phyloP scores from a whole-genome alignment of 2,113 vertebrate genomes.

The Felis chaus region DNA sequence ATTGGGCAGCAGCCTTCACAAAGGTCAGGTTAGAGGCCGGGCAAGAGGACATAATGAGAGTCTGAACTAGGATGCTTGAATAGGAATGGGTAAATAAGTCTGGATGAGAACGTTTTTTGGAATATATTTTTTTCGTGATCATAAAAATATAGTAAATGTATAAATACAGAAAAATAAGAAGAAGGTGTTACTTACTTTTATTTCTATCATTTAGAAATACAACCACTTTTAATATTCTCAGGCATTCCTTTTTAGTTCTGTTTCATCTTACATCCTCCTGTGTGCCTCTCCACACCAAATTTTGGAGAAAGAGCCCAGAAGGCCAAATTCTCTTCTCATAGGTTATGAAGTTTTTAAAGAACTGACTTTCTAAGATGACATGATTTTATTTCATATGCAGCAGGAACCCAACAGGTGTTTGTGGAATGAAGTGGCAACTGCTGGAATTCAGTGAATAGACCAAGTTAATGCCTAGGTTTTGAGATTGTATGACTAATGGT shows the following conservation, averaged over 20 bases:
- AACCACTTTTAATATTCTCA: not conserved
- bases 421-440: not conserved
- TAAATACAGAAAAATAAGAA: not conserved
- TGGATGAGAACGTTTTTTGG: not conserved
- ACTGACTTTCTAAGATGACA: not conserved
- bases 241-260: not conserved
- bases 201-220: not conserved
- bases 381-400: not conserved
- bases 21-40: not conserved
- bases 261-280: not conserved
- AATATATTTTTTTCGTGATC: not conserved
- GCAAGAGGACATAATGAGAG: not conserved
- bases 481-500: not conserved
- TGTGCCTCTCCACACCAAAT: not conserved
- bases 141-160: not conserved
- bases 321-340: not conserved
- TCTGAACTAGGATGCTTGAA: not conserved
- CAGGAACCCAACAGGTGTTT: not conserved
- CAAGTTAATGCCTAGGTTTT: not conserved
- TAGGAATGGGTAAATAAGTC: not conserved
- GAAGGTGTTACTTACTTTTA: not conserved
- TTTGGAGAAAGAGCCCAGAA: constrained; percentile 10
- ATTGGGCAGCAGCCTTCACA: not conserved
- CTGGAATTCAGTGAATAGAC: not conserved
- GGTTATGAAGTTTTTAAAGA: not conserved